Conservation (phyloP, 2,113 vertebrate species). For the Chionis minor region DNA sequence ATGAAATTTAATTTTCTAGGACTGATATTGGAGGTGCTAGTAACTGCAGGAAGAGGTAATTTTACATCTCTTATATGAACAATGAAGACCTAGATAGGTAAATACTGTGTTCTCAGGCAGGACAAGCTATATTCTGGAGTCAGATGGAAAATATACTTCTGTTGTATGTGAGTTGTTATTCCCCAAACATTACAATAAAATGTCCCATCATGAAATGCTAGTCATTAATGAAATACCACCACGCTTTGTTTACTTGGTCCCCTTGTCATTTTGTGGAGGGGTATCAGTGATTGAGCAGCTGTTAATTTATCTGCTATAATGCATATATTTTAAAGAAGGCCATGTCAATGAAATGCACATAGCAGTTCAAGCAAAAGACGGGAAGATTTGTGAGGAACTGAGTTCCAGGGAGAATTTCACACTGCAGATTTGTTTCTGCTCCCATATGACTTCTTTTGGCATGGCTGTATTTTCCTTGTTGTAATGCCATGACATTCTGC, state of each 20-base stretch:
- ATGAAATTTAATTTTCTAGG: background rate
- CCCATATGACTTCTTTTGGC: background rate
- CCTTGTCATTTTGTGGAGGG: background rate
- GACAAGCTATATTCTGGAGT: background rate
- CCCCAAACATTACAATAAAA: background rate
- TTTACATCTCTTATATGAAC: background rate
- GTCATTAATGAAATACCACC: background rate
- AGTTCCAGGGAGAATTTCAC: background rate
- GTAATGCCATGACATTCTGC: background rate
- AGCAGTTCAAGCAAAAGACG: background rate
- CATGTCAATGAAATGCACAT: background rate
- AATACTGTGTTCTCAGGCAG: background rate
- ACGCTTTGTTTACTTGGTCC: background rate
- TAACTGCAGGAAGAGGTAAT: background rate
- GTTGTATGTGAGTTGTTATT: background rate
- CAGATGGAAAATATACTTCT: background rate
- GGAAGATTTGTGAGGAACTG: background rate
- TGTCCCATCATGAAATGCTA: background rate
- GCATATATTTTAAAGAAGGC: background rate
- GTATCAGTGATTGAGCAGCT: background rate
- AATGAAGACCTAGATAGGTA: background rate
- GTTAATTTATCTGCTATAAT: background rate
- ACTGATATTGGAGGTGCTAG: background rate
- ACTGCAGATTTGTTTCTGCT: background rate
- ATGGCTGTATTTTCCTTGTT: background rate